Conservation (phyloP, 2,113 vertebrate species). For the Eleginops maclovinus region DNA sequence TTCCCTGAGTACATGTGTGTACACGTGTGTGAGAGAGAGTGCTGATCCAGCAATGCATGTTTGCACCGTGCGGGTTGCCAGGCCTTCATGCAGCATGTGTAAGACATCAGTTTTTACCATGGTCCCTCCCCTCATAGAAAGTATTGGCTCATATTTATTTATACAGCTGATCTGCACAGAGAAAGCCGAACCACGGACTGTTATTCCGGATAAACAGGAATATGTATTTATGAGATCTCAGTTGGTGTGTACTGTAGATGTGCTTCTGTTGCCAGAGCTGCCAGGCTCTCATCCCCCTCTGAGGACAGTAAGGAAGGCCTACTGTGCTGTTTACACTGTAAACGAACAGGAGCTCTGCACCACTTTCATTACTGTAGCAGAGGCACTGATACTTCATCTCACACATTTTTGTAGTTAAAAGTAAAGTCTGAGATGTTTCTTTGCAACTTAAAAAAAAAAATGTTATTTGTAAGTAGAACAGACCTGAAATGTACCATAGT, state of each 20-base stretch:
- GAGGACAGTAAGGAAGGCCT: conserved; percentile 37
- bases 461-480: neutral
- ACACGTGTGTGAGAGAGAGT: neutral
- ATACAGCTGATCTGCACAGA: conserved; percentile 23
- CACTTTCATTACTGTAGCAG: conserved; percentile 27
- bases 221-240: conserved; percentile 34
- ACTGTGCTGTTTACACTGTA: conserved; percentile 57
- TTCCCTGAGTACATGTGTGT: neutral
- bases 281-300: conserved; percentile 39
- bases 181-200: conserved; percentile 27
- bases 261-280: conserved; percentile 21
- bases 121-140: conserved; percentile 5
- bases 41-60: conserved; percentile 38
- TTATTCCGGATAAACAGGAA: conserved; percentile 24
- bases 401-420: neutral
- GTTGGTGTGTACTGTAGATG: conserved; percentile 22
- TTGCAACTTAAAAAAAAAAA: neutral
- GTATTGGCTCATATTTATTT: conserved; percentile 58
- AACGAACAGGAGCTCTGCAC: conserved; percentile 44
- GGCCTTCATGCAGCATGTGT: conserved; percentile 12
- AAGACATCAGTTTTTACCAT: neutral
- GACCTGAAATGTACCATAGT: neutral
- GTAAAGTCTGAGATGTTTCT: neutral
- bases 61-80: conserved; percentile 20
- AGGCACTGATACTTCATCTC: neutral